phyloP scores from a whole-genome alignment of 2,113 vertebrate genomes.

The Amblyornis subalaris region DNA sequence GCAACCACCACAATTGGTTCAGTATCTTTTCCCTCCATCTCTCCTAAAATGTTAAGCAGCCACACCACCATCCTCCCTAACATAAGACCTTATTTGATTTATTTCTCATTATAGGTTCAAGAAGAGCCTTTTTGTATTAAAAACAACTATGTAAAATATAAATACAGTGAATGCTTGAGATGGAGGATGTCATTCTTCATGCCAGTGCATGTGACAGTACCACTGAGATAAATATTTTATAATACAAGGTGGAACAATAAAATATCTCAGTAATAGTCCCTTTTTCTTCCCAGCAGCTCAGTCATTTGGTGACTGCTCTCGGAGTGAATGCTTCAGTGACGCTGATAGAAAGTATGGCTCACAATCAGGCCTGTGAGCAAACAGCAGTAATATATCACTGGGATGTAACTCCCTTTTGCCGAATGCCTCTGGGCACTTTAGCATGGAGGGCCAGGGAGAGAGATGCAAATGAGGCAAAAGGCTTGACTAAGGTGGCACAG shows the following conservation, averaged over 20 bases:
- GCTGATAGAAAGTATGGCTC: background rate
- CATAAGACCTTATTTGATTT: background rate
- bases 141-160: background rate
- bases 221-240: background rate
- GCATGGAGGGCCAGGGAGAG: background rate
- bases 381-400: background rate
- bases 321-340: accelerated
- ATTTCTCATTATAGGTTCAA: background rate
- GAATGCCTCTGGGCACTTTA: background rate
- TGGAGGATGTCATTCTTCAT: background rate
- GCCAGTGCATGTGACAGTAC: background rate
- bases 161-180: background rate
- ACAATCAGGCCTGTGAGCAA: background rate
- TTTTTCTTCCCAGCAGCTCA: background rate
- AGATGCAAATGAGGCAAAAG: background rate
- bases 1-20: constrained; percentile 22
- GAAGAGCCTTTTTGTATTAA: background rate
- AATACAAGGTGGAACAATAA: background rate
- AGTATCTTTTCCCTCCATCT: constrained; percentile 32
- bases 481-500: background rate
- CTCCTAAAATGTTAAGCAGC: constrained; percentile 30
- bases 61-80: background rate
- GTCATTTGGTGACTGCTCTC: background rate
- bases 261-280: background rate
- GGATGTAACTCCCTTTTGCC: background rate